Conservation (phyloP, 2,113 vertebrate genomes). For the Rhabdomys dilectus region DNA sequence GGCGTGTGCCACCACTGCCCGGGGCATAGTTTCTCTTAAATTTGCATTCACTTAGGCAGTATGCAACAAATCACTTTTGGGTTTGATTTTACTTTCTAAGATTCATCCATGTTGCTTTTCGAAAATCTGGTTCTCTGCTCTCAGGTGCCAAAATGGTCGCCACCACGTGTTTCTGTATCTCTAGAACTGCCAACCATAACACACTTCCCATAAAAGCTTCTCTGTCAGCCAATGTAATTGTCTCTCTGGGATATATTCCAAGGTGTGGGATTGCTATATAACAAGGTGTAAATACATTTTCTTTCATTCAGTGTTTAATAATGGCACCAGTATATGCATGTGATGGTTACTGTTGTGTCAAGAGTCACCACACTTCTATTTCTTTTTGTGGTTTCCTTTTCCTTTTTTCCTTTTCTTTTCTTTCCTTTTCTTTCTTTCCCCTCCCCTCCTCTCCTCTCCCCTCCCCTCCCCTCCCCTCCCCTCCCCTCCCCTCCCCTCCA, state of each 20-base stretch:
- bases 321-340: background rate
- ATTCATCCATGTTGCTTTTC: background rate
- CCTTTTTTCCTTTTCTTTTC: background rate
- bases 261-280: background rate
- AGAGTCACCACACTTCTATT: background rate
- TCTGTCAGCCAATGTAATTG: constrained; percentile 32
- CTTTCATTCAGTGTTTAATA: background rate
- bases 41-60: constrained; percentile 15
- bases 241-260: constrained; percentile 55
- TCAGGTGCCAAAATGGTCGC: background rate
- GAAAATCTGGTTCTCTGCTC: constrained; percentile 23
- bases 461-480: rapidly evolving
- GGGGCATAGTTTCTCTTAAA: background rate
- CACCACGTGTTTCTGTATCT: background rate
- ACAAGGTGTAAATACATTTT: background rate
- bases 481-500: background rate
- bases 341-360: background rate
- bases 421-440: background rate
- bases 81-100: background rate
- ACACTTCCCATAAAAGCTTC: background rate
- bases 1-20: too few species aligned
- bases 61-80: background rate
- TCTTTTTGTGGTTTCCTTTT: background rate
- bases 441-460: rapidly evolving
- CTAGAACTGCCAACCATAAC: background rate